phyloP scores from a whole-genome alignment of 2,888 invertebrate species.

The Sicus ferrugineus region DNA sequence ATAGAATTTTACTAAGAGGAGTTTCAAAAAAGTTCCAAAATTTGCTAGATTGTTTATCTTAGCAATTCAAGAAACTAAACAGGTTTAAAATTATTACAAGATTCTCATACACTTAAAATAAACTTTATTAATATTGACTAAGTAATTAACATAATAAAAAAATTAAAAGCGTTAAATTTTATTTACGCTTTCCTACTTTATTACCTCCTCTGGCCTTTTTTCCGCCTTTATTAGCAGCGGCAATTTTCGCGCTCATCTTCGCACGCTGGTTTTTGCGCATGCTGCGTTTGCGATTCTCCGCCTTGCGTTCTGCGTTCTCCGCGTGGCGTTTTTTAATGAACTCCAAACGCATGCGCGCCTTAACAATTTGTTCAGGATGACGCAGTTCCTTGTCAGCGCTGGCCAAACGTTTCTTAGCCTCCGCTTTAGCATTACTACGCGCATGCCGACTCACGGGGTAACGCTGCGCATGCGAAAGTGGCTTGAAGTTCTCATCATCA shows the following conservation, averaged over 20 bases:
- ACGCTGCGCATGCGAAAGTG: slow-evolving; percentile 54
- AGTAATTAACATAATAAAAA: too few species aligned
- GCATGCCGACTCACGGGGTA: slow-evolving; percentile 76
- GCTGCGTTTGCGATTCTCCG: slow-evolving; percentile 62
- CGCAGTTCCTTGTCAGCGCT: slow-evolving; percentile 71
- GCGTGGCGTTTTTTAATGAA: slow-evolving; percentile 72
- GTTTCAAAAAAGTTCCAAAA: too few species aligned
- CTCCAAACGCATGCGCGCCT: slow-evolving; percentile 70
- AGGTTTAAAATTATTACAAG: too few species aligned
- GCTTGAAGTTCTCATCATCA: slow-evolving; percentile 53
- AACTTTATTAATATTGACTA: too few species aligned
- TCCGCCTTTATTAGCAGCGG: not conserved
- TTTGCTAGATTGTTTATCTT: too few species aligned
- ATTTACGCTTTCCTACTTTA: slow-evolving; percentile 16
- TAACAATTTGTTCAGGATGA: slow-evolving; percentile 80
- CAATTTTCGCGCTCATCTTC: slow-evolving; percentile 14
- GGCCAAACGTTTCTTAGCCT: slow-evolving; percentile 67
- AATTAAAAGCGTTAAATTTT: too few species aligned
- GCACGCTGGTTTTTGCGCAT: slow-evolving; percentile 55
- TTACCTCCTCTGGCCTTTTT: not conserved
- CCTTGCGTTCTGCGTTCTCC: slow-evolving; percentile 63
- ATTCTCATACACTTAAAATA: too few species aligned
- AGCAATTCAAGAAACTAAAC: too few species aligned
- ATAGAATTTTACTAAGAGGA: too few species aligned
- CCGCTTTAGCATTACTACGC: slow-evolving; percentile 78